These are phyloP conservation scores for Hippoglossus stenolepis DNA, from an alignment of 2,113 vertebrate species.

Conservation along the genomic window DNA sequence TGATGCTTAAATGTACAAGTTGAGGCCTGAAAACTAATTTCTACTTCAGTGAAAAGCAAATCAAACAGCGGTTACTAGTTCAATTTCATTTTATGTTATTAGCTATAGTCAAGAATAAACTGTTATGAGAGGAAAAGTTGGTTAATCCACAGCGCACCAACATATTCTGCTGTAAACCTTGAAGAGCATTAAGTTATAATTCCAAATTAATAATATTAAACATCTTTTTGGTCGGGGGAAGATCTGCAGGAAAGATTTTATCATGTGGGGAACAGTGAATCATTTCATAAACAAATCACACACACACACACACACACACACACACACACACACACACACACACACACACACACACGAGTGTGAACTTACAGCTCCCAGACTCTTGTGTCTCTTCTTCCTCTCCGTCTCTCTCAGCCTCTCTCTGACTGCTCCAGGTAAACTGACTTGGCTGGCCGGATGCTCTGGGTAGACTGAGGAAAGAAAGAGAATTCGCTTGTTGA, in stretches of 20 bases:
- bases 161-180: too few relatives aligned
- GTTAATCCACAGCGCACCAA: not conserved
- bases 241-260: too few relatives aligned
- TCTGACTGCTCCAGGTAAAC: conserved; percentile 84
- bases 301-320: not conserved
- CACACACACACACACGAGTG: not conserved
- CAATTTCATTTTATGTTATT: not conserved
- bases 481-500: not conserved
- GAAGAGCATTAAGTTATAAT: too few relatives aligned
- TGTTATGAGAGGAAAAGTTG: not conserved
- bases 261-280: too few relatives aligned
- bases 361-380: conserved; percentile 72
- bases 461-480: conserved; percentile 75
- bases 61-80: not conserved
- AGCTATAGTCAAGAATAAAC: not conserved
- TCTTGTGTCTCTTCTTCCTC: conserved; percentile 51
- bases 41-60: not conserved
- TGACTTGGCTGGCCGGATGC: conserved; percentile 77
- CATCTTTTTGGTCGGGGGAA: too few relatives aligned
- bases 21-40: too few relatives aligned
- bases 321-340: not conserved
- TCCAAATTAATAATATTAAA: too few relatives aligned
- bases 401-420: conserved; percentile 80
- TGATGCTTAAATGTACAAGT: too few relatives aligned
- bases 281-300: too few relatives aligned